A percentile compares a stretch with the other conserved stretches of the same genome.
These are phyloP conservation scores for Megalonaias nervosa DNA, from an alignment of 1,140 invertebrate species.

Conservation along the genomic window DNA sequence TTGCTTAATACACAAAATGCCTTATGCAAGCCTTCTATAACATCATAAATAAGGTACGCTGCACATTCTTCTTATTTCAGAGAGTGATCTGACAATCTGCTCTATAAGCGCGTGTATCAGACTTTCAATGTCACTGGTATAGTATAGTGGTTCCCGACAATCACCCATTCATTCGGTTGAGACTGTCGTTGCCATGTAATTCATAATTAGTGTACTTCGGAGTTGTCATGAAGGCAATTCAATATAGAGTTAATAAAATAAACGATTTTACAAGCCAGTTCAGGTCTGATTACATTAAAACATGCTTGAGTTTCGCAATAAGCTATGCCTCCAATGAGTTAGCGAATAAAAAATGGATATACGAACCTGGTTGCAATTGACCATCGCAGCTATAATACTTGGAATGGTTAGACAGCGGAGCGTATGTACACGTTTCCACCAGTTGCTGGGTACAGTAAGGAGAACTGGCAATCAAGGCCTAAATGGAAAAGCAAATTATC, in stretches of 20 bases:
- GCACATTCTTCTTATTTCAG: too few species aligned
- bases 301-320: neutral
- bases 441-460: slow-evolving; percentile 41
- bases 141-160: too few species aligned
- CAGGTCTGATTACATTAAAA: neutral
- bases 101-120: too few species aligned
- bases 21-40: too few species aligned
- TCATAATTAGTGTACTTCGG: too few species aligned
- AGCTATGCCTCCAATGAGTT: neutral
- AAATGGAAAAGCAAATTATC: neutral
- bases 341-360: neutral
- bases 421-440: slow-evolving; percentile 38
- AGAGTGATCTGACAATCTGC: too few species aligned
- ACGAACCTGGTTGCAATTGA: slow-evolving; percentile 27
- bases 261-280: neutral
- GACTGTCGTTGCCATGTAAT: too few species aligned
- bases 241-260: neutral
- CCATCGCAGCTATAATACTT: slow-evolving; percentile 47
- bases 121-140: too few species aligned
- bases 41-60: too few species aligned
- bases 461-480: slow-evolving; percentile 40
- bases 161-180: too few species aligned
- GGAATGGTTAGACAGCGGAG: slow-evolving; percentile 32
- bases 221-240: neutral
- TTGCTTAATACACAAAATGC: too few species aligned